Percentiles rank a stretch among this genome's conserved stretches.
phyloP scores from a whole-genome alignment of 2,113 vertebrate species.

The Indicator indicator region DNA sequence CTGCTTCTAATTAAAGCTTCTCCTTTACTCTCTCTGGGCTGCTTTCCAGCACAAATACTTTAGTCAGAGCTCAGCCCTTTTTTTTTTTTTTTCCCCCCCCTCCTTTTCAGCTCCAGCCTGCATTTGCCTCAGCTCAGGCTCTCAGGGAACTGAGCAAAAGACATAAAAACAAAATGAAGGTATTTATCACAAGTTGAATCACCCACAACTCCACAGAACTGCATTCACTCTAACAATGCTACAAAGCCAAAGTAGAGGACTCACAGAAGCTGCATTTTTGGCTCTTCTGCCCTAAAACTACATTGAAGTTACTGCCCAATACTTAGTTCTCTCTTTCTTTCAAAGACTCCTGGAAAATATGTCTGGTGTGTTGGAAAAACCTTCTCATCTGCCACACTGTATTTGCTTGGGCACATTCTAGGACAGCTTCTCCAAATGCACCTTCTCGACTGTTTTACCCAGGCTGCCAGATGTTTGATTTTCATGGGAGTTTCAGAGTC shows the following conservation, averaged over 20 bases:
- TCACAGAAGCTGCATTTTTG: background rate
- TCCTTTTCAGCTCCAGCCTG: conserved; percentile 67
- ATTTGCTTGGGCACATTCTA: background rate
- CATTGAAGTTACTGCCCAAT: background rate
- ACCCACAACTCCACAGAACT: background rate
- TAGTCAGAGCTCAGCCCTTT: conserved; percentile 74
- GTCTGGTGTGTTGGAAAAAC: background rate
- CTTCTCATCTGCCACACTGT: background rate
- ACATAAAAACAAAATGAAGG: background rate
- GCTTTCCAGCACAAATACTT: conserved; percentile 83
- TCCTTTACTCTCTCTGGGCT: conserved; percentile 83
- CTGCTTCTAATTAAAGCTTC: conserved; percentile 83
- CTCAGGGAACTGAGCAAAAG: conserved; percentile 47
- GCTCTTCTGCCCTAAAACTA: background rate
- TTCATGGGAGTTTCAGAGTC: conserved; percentile 61
- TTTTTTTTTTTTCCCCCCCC: conserved; percentile 19
- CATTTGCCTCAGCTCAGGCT: conserved; percentile 46
- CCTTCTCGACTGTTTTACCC: conserved; percentile 28
- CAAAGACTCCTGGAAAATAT: background rate
- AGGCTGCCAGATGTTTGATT: conserved; percentile 57
- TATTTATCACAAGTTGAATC: conserved; percentile 11
- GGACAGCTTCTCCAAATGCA: background rate
- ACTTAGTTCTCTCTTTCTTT: background rate
- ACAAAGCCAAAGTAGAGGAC: background rate
- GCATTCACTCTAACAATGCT: background rate